Evolutionary conservation across 2,888 invertebrate genomes (phyloP).

Genomic region (Cosmorhoe ocellata): DNA sequence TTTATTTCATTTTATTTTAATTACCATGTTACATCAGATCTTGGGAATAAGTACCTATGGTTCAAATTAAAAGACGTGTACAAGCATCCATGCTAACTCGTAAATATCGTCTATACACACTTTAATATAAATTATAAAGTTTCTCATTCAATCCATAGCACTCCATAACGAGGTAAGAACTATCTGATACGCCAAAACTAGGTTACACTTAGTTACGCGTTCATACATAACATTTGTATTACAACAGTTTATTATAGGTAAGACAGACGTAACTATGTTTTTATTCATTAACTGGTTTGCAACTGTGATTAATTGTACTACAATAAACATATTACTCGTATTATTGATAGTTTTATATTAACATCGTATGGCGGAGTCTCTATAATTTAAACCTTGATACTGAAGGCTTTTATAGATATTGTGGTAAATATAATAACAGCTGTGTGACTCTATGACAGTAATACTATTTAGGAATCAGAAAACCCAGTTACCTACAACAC

Average conservation of each 20-base stretch:
- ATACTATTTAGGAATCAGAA: too few species aligned
- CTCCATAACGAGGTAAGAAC: conserved; percentile 40
- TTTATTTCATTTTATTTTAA: too few species aligned
- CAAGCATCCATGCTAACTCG: background rate
- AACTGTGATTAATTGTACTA: conserved; percentile 19
- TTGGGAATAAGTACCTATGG: too few species aligned
- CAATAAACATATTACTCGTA: too few species aligned
- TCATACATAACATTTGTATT: conserved; percentile 39
- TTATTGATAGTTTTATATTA: background rate
- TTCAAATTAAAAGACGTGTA: too few species aligned
- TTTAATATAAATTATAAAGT: conserved; percentile 36
- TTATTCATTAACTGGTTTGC: conserved; percentile 17
- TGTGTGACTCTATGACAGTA: too few species aligned
- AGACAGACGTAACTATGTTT: conserved; percentile 26
- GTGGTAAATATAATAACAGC: too few species aligned
- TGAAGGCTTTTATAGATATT: too few species aligned
- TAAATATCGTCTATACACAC: background rate
- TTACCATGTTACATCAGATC: too few species aligned
- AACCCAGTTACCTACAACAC: too few species aligned
- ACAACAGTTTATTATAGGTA: conserved; percentile 33
- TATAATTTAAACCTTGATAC: too few species aligned
- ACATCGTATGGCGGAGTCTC: too few species aligned
- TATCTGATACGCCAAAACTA: conserved; percentile 38
- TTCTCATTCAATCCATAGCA: conserved; percentile 36
- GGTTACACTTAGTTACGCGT: conserved; percentile 46